Evolutionary conservation across 2,888 invertebrate species (phyloP), one percentile per base, ranked within the genome.

Genomic region (Pollenia amentaria): DNA sequence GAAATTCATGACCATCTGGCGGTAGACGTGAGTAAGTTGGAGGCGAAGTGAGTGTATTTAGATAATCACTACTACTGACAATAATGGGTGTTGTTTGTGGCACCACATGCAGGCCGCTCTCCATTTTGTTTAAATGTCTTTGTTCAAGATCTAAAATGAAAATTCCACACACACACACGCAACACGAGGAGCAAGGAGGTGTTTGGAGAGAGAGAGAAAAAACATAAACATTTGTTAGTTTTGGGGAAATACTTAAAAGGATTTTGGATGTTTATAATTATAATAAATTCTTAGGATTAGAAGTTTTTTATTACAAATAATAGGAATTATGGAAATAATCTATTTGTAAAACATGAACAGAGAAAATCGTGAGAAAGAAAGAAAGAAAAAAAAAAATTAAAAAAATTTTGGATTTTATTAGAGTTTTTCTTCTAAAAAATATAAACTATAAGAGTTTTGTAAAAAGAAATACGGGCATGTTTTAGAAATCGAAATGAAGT

Each of bases 1-100:
- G 93, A 89, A 93, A 93, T 89, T 93, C 93, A 90, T 93, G 93
- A 77, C 93, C 93, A 90, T 93, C 93, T 85, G 93, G 93, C 73
- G 93, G 93, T 83, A 93, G 89, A 87, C 93, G 93, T 79, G 93
- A 93, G 88, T 93, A 93, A 72, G 93, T 93, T 73, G 93, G 93
- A 65, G 93, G 93, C 80, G 91, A 90, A 83, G 90, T 90, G n/a
- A 92, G 89, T 89, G 92, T 88, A 88, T 91, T 88, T 80, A 93
- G 89, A 82, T 93, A 93, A 86, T 93, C 93, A 79, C 73, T 79
- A 38, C 38, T 69, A 90, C 92, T 93, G 87, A 92, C 91, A 88
- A 93, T 90, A 89, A 93, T 88, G 87, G 93, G 92, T 84, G 92
- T 81, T 65, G 89, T 89, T 83, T 89, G 89, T 84, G 90, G 88